Base-by-base conservation (phyloP, 1,140 invertebrate species). In the Drosophila baimaii region DNA sequence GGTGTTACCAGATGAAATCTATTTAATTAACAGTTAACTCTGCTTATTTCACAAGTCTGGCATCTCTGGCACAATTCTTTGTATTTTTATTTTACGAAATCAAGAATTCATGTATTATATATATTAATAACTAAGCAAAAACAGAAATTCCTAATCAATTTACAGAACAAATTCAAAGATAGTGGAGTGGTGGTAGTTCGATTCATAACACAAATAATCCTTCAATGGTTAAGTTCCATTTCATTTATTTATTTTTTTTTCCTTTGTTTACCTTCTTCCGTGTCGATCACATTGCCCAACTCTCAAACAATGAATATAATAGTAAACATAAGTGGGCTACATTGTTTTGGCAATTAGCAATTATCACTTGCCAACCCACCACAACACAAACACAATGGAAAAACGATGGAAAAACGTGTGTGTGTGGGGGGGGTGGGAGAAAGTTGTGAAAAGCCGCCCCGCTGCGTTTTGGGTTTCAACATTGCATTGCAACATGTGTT, bases 391-490 rank as follows among this genome's bases (percentile, higher is more conserved):
- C 57, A 66, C 25, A 73, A 61, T 19, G 25, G 43, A 21, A 56
- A 35, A 57, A 7, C 35, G 47, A 13, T 47, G 33, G 19, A 57
- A 31, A n/a, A 27, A 29, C 43, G n/a, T n/a, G n/a, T n/a, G n/a
- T n/a, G n/a, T n/a, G n/a, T n/a, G n/a, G n/a, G n/a, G n/a, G n/a
- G n/a, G n/a, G n/a, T n/a, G 13, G 49, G 76, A 55, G 44, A 51
- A 65, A 64, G 43, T 49, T n/a, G 25, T 51, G 27, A 27, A 65
- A 68, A 64, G 62, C 27, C 65, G 35, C 54, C 81, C 81, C 77
- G 81, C 76, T 81, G 75, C 46, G 79, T 77, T 82, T 82, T 65
- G 57, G 81, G 82, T 85, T 69, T 35, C 47, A 33, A 54, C 7
- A 21, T 35, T 19, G 27, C 0, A 5, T 27, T 23, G 51, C 52